Evolutionary conservation across 1,140 invertebrate species (phyloP).

Genomic region (Megalopta genalis): DNA sequence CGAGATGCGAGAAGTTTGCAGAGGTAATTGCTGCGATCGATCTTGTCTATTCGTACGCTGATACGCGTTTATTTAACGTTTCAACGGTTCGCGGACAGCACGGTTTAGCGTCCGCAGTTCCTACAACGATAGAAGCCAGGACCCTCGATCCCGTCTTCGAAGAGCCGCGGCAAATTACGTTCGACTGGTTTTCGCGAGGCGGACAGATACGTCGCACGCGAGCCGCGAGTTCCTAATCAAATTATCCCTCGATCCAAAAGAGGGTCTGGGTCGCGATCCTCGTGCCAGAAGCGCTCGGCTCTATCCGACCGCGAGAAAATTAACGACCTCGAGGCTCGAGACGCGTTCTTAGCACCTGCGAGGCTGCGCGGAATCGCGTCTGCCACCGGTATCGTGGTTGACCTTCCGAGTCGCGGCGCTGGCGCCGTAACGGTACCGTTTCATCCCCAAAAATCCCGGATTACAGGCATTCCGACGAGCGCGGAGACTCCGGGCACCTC

Average conservation of each 20-base stretch:
- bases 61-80: no score
- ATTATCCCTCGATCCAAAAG: constrained; percentile 12
- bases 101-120: no score
- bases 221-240: not conserved
- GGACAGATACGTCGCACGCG: not conserved
- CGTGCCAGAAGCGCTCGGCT: not conserved
- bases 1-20: no score
- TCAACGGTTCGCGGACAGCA: no score
- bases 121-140: no score
- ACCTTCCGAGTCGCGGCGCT: not conserved
- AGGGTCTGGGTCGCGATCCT: not conserved
- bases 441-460: constrained; percentile 3
- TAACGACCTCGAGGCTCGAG: not conserved
- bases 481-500: not conserved
- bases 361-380: not conserved
- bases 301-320: constrained; percentile 1
- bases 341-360: constrained; percentile 12
- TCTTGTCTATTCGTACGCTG: no score
- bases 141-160: no score
- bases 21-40: no score
- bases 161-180: no score
- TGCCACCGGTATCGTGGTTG: constrained; percentile 1
- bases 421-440: constrained; percentile 3
- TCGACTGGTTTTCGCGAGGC: not conserved
- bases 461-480: not conserved